Evolutionary conservation across 1,140 invertebrate genomes (phyloP).

Genomic region (Nilaparvata lugens): DNA sequence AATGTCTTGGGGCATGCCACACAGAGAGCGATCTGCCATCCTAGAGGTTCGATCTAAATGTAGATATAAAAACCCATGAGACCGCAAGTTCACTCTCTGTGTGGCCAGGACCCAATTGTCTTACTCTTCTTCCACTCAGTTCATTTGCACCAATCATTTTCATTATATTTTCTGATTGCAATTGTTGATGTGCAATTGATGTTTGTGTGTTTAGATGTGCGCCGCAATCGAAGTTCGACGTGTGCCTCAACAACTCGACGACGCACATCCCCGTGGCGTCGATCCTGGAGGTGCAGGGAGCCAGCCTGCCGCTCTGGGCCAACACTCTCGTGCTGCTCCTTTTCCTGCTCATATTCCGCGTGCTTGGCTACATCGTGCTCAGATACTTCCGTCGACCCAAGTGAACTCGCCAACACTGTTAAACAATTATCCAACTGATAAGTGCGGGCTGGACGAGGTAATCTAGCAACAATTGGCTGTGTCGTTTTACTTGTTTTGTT

Average conservation of each 20-base stretch:
- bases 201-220: conserved; percentile 52
- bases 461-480: conserved; percentile 15
- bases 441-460: background rate
- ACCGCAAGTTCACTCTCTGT: too few relatives aligned
- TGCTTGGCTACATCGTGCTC: conserved; percentile 64
- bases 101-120: too few relatives aligned
- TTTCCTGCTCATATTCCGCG: conserved; percentile 62
- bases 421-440: background rate
- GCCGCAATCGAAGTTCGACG: conserved; percentile 53
- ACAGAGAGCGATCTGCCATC: too few relatives aligned
- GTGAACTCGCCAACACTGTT: conserved; percentile 6
- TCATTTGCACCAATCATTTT: too few relatives aligned
- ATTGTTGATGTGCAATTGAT: too few relatives aligned
- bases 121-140: too few relatives aligned
- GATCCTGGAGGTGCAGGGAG: conserved; percentile 53
- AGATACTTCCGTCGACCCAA: conserved; percentile 56
- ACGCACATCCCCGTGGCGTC: conserved; percentile 53
- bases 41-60: too few relatives aligned
- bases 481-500: conserved; percentile 10
- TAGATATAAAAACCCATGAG: too few relatives aligned
- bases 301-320: conserved; percentile 55
- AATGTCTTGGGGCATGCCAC: too few relatives aligned
- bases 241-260: conserved; percentile 47
- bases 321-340: conserved; percentile 64
- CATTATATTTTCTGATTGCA: too few relatives aligned